Base-by-base conservation (phyloP, 2,797 vertebrate species). In the Chlorospingus semifuscus region DNA sequence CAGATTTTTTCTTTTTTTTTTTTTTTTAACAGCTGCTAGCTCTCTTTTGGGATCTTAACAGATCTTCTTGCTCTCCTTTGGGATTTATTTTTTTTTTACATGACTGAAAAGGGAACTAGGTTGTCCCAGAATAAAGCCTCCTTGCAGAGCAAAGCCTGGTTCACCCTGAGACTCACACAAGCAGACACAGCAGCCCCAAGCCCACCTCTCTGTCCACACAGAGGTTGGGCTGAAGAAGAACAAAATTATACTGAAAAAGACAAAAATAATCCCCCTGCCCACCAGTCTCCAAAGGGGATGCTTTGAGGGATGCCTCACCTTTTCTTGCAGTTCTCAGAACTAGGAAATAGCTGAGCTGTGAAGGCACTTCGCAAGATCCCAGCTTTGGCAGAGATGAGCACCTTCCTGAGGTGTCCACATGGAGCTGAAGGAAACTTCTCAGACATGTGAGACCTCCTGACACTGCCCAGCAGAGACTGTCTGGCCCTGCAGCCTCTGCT, bases 51-150 rank as follows among this genome's bases (percentile, higher is more conserved):
- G 8, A 77, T 61, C 11, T 41, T 47, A 86, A 77, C 64, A 47
- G 24, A 77, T 39, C 19, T 20, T 50, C 18, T 34, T 53, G 30
- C 30, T 42, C 44, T 57, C 13, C 55, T 77, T 39, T 3, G 16
- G 47, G 23, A 29, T 46, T 52, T 55, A 22, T 44, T 19, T 53
- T 56, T 56, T 81, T 53, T 64, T 18, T 0, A 30, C 0, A 0
- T 0, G 3, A 21, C 32, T 71, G 57, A 57, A 63, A 81, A 42
- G 39, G n/a, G 55, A 70, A 87, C 63, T 32, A 75, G 12, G 75
- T 29, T 81, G 59, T 15, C 39, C 65, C 75, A 83, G 84, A 87
- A 83, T 55, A 93, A 91, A 89, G 9, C 39, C n/a, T 64, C 42
- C 59, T 64, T n/a, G 56, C 46, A 79, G 34, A 69, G 39, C 47